Evolutionary conservation across 1,140 invertebrate species (phyloP).

Genomic region (Cataglyphis hispanica): DNA sequence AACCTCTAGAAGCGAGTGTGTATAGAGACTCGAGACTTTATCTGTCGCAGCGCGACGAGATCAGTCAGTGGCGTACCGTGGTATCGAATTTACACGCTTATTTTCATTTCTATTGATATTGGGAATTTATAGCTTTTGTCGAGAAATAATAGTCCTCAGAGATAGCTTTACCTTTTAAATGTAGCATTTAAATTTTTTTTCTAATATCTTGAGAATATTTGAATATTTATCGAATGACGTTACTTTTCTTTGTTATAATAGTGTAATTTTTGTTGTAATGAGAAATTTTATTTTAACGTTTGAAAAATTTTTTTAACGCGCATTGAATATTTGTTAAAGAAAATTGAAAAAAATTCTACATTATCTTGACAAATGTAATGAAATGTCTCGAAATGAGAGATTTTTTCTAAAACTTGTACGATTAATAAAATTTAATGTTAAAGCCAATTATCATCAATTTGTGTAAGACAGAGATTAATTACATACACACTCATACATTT

Average conservation of each 20-base stretch:
- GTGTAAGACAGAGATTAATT: too few species aligned
- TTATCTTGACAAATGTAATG: too few species aligned
- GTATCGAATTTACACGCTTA: slow-evolving; percentile 33
- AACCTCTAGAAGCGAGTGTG: slow-evolving; percentile 79
- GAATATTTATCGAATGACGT: too few species aligned
- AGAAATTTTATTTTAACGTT: too few species aligned
- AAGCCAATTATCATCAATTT: not conserved
- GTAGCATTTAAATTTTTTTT: too few species aligned
- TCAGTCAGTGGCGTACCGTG: slow-evolving; percentile 41
- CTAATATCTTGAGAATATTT: too few species aligned
- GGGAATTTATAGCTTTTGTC: not conserved
- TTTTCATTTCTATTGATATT: not conserved
- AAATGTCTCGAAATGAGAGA: not conserved
- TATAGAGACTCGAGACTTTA: slow-evolving; percentile 73
- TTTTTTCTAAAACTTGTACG: not conserved
- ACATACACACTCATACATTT: not conserved
- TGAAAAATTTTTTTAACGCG: too few species aligned
- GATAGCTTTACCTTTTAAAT: not conserved
- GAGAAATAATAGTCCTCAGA: not conserved
- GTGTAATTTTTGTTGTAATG: too few species aligned
- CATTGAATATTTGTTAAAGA: not conserved
- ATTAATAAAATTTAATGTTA: not conserved
- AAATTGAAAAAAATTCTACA: not conserved
- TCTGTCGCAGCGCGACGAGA: slow-evolving; percentile 58
- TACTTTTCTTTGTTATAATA: too few species aligned